Evolutionary conservation across 2,797 vertebrate species (phyloP).

Genomic region (Zenarchopterus dispar): DNA sequence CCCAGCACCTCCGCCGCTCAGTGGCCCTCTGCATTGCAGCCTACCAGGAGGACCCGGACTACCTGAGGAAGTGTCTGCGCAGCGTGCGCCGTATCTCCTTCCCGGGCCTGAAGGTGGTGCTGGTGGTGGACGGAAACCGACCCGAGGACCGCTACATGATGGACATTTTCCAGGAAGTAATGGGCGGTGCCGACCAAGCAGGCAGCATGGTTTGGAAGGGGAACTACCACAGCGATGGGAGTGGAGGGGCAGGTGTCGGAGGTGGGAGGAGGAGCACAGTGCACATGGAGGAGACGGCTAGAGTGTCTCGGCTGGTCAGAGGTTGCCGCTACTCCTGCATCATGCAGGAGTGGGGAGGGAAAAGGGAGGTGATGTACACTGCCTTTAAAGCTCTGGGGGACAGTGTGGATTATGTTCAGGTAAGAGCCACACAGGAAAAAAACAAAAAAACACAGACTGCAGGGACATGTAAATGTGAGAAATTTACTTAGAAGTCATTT

Average conservation of each 20-base stretch:
- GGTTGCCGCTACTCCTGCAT: conserved; percentile 88
- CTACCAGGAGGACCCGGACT: conserved; percentile 96
- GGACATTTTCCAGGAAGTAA: conserved; percentile 96
- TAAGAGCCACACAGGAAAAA: conserved; percentile 63
- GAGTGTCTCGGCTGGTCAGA: conserved; percentile 83
- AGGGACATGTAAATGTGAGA: too few species aligned
- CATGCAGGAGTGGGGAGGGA: conserved; percentile 98
- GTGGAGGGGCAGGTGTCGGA: conserved; percentile 59
- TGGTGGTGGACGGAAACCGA: conserved; percentile 96
- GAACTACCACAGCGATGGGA: conserved; percentile 91
- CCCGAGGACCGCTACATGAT: conserved; percentile 95
- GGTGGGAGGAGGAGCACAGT: conserved; percentile 58
- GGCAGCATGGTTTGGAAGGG: conserved; percentile 92
- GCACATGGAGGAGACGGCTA: conserved; percentile 84
- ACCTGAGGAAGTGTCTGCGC: conserved; percentile 94
- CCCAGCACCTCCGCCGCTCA: conserved; percentile 79
- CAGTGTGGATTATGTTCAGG: conserved; percentile 97
- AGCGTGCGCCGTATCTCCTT: conserved; percentile 91
- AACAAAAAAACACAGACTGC: too few species aligned
- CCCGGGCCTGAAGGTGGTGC: conserved; percentile 92
- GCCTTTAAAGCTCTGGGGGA: conserved; percentile 95
- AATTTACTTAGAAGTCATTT: too few species aligned
- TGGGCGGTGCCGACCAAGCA: conserved; percentile 86
- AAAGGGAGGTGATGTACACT: conserved; percentile 98
- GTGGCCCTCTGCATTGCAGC: conserved; percentile 96